Percentiles rank a stretch among this genome's conserved stretches.
phyloP scores from a whole-genome alignment of 2,797 vertebrate species.

The Melanotaenia nigrans region DNA sequence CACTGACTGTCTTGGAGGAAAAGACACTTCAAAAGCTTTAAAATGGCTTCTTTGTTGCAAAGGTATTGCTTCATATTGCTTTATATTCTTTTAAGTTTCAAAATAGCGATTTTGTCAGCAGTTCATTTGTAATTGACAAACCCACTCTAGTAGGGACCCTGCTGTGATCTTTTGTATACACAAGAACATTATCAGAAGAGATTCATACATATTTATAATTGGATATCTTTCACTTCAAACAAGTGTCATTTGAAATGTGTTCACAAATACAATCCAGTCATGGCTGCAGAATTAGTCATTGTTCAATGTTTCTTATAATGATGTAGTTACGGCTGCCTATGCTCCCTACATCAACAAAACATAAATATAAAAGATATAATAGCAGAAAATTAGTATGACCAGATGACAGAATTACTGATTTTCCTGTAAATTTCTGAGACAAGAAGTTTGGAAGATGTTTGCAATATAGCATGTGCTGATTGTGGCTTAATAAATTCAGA shows the following conservation, averaged over 20 bases:
- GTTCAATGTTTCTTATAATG: not conserved
- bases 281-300: not conserved
- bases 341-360: not conserved
- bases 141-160: not conserved
- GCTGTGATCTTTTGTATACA: constrained; percentile 1
- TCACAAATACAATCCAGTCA: constrained; percentile 1
- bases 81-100: not conserved
- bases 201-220: constrained; percentile 5
- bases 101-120: constrained; percentile 1
- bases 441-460: no score
- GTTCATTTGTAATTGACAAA: constrained; percentile 13
- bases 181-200: constrained; percentile 5
- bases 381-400: no score
- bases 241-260: not conserved
- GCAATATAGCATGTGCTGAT: no score
- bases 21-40: constrained; percentile 24
- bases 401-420: no score
- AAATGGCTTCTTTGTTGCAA: constrained; percentile 19
- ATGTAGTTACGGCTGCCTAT: not conserved
- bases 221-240: constrained; percentile 1
- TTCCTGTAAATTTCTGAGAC: no score
- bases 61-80: constrained; percentile 22
- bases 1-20: not conserved
- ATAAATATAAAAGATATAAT: no score
- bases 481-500: no score